Evolutionary conservation across 2,888 invertebrate species (phyloP), one percentile per base, ranked within the genome.

Genomic region (Galeopsomyia nigrocyanea): DNA sequence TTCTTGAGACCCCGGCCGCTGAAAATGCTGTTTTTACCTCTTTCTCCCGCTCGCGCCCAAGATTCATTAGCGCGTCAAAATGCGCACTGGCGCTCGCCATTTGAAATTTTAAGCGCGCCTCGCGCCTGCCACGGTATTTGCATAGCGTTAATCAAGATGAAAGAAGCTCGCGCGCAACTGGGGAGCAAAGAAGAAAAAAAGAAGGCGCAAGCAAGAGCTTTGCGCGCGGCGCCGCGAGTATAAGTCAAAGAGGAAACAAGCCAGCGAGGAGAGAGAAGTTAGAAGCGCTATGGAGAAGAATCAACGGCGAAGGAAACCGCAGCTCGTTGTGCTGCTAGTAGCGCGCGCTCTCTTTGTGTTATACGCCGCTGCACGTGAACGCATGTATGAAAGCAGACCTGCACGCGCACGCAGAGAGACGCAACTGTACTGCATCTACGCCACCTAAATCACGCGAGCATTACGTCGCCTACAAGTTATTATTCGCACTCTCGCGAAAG

Each of bases 101-200:
- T 68, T 71, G 71, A 69, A 61, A 68, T 74, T 74, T 74, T 56
- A 67, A 71, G 56, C 67, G 57, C 67, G 58, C 31, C 7, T 3
- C 19, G 22, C 51, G 53, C 66, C 9, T 22, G 65, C 62, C 17
- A 5, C 53, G 53, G 64, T 64, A 74, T 74, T 74, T 71, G 62
- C 70, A 74, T 71, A 61, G 71, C 39, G 68, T 71, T 74, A 71
- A 74, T 74, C 71, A 74, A 71, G 71, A 71, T 68, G 68, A 68
- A 74, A 71, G 68, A 74, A 68, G 56, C 61, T 68, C 57, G 57
- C 21, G 58, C 50, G 63, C 1, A 17, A 47, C n/a, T 17, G 3
- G 14, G 19, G 14, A 31, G 31, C n/a, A 17, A 17, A 10, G 66
- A 50, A n/a, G 58, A n/a, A 21, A 47, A 13, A 7, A 9, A 10